Conservation (phyloP, 2,888 invertebrate species). For the Seladonia tumulorum region DNA sequence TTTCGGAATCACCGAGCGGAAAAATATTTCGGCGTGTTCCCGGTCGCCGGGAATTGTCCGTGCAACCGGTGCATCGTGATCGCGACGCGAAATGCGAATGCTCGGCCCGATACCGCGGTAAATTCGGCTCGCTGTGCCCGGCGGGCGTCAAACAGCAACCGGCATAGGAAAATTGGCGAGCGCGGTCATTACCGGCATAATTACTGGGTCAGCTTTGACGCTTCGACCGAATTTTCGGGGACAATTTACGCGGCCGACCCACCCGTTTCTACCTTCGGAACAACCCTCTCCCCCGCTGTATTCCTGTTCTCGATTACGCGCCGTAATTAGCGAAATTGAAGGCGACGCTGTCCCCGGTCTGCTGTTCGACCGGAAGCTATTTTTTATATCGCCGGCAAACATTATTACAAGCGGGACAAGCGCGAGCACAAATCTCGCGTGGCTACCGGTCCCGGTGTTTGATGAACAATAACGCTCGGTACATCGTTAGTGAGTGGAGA, state of each 20-base stretch:
- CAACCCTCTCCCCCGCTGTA: not conserved
- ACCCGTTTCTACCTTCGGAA: not conserved
- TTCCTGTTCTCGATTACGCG: constrained; percentile 30
- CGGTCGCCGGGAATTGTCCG: constrained; percentile 5
- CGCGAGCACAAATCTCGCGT: not conserved
- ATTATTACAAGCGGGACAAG: constrained; percentile 10
- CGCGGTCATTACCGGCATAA: constrained; percentile 48
- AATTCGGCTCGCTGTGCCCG: constrained; percentile 18
- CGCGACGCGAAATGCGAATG: not conserved
- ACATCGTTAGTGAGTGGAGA: constrained; percentile 34
- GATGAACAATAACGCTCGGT: constrained; percentile 17
- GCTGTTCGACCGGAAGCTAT: not conserved
- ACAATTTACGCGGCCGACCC: constrained; percentile 19
- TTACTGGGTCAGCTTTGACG: constrained; percentile 37
- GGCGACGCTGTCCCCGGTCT: not conserved
- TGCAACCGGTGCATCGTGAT: constrained; percentile 10
- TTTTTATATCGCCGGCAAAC: constrained; percentile 5
- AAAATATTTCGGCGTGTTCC: constrained; percentile 10
- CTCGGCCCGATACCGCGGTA: constrained; percentile 19
- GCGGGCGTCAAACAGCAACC: constrained; percentile 17
- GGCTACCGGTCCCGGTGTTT: not conserved
- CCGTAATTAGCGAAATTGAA: constrained; percentile 39
- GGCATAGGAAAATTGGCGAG: constrained; percentile 40
- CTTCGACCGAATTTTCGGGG: constrained; percentile 40
- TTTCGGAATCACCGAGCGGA: not conserved